Evolutionary conservation across 2,797 vertebrate species (phyloP).

Genomic region (Psittacula echo): DNA sequence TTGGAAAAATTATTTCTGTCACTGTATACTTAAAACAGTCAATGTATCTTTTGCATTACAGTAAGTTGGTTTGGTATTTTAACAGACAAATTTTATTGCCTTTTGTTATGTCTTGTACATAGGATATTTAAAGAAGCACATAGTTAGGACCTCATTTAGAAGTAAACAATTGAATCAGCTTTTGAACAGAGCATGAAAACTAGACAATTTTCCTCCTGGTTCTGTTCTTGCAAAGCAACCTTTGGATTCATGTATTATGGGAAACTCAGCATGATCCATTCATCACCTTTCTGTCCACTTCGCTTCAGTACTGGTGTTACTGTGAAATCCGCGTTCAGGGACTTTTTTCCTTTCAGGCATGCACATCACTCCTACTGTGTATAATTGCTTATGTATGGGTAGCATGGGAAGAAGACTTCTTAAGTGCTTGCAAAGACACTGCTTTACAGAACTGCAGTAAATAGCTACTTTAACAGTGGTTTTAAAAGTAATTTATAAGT

Average conservation of each 20-base stretch:
- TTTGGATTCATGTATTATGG: background rate
- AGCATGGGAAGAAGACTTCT: background rate
- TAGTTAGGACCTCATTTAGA: background rate
- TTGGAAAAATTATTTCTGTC: background rate
- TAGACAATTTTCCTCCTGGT: background rate
- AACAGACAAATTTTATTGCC: background rate
- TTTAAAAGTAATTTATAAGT: constrained; percentile 3
- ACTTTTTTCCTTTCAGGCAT: background rate
- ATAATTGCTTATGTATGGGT: background rate
- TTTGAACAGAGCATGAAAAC: background rate
- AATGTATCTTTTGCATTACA: background rate
- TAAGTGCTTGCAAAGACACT: background rate
- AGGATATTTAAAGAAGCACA: background rate
- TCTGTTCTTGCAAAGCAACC: background rate
- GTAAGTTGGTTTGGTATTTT: background rate
- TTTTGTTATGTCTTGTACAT: background rate
- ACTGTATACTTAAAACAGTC: background rate
- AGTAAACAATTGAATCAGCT: background rate
- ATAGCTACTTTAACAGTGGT: background rate
- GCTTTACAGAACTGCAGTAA: background rate
- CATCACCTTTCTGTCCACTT: background rate
- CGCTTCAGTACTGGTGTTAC: background rate
- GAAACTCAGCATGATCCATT: background rate
- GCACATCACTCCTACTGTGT: background rate
- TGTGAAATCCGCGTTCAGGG: background rate